Percentiles rank a stretch among this genome's conserved stretches.
phyloP scores from a whole-genome alignment of 2,888 invertebrate species.

The Yponomeuta sedellus region DNA sequence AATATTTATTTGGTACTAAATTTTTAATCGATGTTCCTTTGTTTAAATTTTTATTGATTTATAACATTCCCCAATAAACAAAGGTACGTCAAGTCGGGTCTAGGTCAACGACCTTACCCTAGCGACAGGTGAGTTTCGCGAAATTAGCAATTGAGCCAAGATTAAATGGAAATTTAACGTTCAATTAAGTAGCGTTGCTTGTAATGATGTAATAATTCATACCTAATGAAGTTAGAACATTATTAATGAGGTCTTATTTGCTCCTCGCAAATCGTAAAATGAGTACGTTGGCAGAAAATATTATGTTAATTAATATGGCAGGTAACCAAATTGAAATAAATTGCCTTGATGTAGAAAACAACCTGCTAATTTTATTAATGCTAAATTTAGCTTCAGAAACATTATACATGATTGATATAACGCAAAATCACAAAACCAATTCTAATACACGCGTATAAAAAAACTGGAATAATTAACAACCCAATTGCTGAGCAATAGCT shows the following conservation, averaged over 20 bases:
- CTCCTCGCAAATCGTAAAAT: slow-evolving; percentile 1
- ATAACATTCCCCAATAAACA: no score
- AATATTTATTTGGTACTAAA: no score
- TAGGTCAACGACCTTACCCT: not conserved
- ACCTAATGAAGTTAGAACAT: slow-evolving; percentile 4
- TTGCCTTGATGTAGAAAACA: not conserved
- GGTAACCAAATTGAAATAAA: not conserved
- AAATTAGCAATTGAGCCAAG: not conserved
- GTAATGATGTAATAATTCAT: slow-evolving; percentile 9
- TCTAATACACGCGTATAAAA: no score
- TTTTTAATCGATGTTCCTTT: no score
- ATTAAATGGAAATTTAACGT: not conserved
- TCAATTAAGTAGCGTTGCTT: slow-evolving; percentile 2
- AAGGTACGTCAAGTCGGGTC: not conserved
- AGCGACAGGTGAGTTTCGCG: not conserved
- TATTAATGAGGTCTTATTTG: slow-evolving; percentile 3
- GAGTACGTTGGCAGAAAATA: not conserved
- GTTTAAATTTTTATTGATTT: no score
- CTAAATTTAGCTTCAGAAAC: no score
- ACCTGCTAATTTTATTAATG: not conserved
- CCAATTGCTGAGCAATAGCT: no score
- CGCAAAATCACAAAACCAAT: no score
- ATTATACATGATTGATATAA: no score
- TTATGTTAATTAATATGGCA: not conserved
- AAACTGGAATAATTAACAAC: no score